Evolutionary conservation across 2,113 vertebrate genomes (phyloP), one percentile per base, ranked within the genome.

Genomic region (Ictidomys tridecemlineatus): DNA sequence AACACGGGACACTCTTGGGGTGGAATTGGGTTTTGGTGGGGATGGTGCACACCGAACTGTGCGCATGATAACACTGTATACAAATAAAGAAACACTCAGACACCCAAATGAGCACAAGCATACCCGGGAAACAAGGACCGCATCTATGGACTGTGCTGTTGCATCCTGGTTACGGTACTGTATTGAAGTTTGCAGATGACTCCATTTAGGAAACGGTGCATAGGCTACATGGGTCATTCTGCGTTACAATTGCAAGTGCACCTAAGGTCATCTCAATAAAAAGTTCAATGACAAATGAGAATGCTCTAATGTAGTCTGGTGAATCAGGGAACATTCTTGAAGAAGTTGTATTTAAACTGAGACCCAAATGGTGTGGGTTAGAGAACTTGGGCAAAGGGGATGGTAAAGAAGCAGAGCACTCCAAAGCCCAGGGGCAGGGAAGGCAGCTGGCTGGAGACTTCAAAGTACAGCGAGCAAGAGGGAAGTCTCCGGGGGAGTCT

Each of bases 301-400:
- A 7, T 8, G 4, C 53, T 39, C 6, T 72, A 20, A 72, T 2
- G 42, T 34, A 83, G 7, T 37, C 6, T 51, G 77, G 7, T 61
- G 53, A 93, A 78, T 70, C n/a, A 39, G 7, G 26, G 34, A 69
- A 56, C 32, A 9, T 53, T 86, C 32, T 83, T 65, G n/a, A 72
- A 65, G 22, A 73, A 91, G 5, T 67, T 14, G 9, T 37, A 8
- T 65, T 72, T 82, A 72, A 86, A 39, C 9, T 48, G 84, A 58
- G 16, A 20, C 32, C 63, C 37, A 2, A 69, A 37, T 91, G 58
- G 16, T 20, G 32, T 13, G 32, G 48, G 32, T 63, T 13, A 82
- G 53, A 11, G 74, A 28, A 83, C 13, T 11, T 1, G 0, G 9
- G 6, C 32, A 6, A 14, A 8, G 17, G 7, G 16, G 2, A 39